Evolutionary conservation across 2,888 invertebrate genomes (phyloP).

Genomic region (Lasioglossum figueresi): DNA sequence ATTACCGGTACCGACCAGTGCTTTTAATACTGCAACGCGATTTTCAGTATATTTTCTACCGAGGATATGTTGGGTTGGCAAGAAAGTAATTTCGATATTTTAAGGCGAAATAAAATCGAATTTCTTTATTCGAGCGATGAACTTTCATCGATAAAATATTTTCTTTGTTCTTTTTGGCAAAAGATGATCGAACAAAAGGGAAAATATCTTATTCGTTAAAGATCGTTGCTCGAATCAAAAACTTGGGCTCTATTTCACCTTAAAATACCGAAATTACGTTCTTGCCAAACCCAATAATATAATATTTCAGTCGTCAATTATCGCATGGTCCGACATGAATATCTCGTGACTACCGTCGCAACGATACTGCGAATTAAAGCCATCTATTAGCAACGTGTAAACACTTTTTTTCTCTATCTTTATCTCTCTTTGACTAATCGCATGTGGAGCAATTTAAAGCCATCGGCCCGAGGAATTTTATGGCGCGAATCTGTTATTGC

Average conservation of each 20-base stretch:
- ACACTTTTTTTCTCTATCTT: neutral
- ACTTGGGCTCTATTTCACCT: no score
- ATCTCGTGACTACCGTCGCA: neutral
- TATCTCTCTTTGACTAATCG: neutral
- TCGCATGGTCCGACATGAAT: neutral
- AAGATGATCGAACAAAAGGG: no score
- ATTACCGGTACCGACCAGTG: neutral
- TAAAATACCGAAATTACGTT: no score
- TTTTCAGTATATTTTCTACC: neutral
- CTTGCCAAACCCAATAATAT: no score
- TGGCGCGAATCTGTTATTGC: neutral
- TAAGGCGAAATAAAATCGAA: no score
- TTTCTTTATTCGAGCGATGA: no score
- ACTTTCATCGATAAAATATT: no score
- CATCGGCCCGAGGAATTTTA: neutral
- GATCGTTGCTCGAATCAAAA: no score
- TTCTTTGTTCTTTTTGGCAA: no score
- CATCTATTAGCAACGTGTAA: neutral
- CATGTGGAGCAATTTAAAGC: neutral
- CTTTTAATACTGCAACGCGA: neutral
- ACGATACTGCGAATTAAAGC: neutral
- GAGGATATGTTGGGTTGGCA: neutral
- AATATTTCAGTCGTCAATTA: neutral
- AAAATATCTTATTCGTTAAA: no score
- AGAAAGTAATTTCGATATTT: no score